Conservation (phyloP, 2,797 vertebrate species). For the Prionace glauca region DNA sequence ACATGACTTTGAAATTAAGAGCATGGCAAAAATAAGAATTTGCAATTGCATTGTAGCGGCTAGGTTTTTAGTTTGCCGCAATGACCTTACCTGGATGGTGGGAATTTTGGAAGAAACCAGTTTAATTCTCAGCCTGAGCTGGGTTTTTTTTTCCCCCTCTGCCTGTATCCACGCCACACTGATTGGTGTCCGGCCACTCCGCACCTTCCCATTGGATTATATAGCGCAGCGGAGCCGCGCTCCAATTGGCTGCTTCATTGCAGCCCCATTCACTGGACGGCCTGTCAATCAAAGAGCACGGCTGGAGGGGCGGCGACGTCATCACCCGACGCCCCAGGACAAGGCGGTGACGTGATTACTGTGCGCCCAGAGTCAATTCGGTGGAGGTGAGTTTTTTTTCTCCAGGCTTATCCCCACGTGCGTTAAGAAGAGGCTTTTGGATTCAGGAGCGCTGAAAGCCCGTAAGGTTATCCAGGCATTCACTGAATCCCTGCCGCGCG, state of each 20-base stretch:
- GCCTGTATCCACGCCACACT: not conserved
- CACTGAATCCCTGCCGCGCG: too few species aligned
- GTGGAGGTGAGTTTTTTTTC: not conserved
- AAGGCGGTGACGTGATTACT: not conserved
- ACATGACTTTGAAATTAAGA: not conserved
- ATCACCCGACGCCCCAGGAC: not conserved
- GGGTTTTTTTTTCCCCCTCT: not conserved
- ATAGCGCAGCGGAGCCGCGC: conserved; percentile 13
- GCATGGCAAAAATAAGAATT: not conserved
- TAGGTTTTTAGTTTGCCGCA: not conserved
- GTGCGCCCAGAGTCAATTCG: not conserved
- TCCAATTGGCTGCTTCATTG: conserved; percentile 73
- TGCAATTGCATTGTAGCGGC: not conserved
- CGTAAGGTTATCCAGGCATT: conserved; percentile 41
- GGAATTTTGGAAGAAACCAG: not conserved
- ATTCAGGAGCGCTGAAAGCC: conserved; percentile 44
- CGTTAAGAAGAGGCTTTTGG: conserved; percentile 44
- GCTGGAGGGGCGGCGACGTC: conserved; percentile 42
- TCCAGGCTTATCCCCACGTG: not conserved
- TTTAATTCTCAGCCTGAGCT: not conserved
- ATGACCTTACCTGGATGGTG: not conserved
- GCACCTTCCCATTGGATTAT: conserved; percentile 46
- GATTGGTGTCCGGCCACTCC: not conserved
- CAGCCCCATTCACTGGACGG: conserved; percentile 68
- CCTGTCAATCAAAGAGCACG: conserved; percentile 57